Base-by-base conservation (phyloP, 2,888 invertebrate species). In the Ennomos erosarius region DNA sequence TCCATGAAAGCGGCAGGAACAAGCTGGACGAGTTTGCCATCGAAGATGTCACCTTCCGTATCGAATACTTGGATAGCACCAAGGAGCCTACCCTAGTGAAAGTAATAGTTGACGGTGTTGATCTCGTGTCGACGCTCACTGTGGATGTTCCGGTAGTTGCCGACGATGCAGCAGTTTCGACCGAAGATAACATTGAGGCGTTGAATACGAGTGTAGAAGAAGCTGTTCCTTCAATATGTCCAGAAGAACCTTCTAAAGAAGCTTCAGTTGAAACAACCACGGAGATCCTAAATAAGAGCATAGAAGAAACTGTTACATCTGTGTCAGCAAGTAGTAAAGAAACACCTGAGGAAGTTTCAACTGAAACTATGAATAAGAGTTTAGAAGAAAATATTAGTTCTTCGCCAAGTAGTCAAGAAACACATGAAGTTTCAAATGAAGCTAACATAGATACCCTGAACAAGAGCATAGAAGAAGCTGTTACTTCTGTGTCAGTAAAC, bases 41-140 rank as follows among this genome's bases (percentile, higher is more conserved):
- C 26, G 83, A 86, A 52, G 82, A 84, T 40, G 67, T 73, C 10
- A 86, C 88, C 76, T 87, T 96, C 80, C 93, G 94, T 67, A 93
- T 95, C 35, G 94, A 95, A 71, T 93, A 94, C 73, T 82, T 95
- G 73, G 90, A 93, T 71, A 93, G 93, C 45, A 90, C 93, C 0
- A 92, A 91, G 8, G 93, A 94, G 66, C 93, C 94, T 0, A 88
- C 93, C 12, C 79, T 93, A 0, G 94, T 96, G 0, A 93, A 93
- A 74, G 81, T 97, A 43, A 82, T 88, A 13, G 74, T 94, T 0
- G 85, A 95, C 54, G 94, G 93, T 8, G 90, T 92, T 71, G 90
- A 91, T 60, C 71, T 88, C 36, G 69, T 76, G 59, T 72, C 75
- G 38, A 68, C 75, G 13, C 66, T 83, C 34, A 67, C 59, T 48